Conservation (phyloP, 2,888 invertebrate genomes). For the Saturnia japonica region DNA sequence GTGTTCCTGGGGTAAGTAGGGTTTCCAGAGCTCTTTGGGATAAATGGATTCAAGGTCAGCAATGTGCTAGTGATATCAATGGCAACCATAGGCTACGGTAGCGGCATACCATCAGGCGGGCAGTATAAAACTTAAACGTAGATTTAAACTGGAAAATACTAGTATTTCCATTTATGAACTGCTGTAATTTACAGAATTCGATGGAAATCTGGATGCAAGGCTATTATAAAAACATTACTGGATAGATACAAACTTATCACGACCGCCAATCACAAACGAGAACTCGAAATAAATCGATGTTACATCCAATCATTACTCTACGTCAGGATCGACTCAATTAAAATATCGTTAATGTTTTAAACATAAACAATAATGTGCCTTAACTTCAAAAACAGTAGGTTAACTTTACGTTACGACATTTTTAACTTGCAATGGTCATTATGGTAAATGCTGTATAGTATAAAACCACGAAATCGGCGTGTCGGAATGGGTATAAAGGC, state of each 20-base stretch:
- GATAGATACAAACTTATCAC: slow-evolving; percentile 78
- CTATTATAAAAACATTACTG: slow-evolving; percentile 78
- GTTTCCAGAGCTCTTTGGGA: no score
- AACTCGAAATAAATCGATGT: slow-evolving; percentile 81
- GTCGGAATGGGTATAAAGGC: slow-evolving; percentile 78
- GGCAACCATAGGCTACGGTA: no score
- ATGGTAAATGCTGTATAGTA: slow-evolving; percentile 77
- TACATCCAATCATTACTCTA: slow-evolving; percentile 81
- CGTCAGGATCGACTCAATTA: slow-evolving; percentile 81
- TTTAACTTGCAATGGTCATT: slow-evolving; percentile 77
- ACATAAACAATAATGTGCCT: slow-evolving; percentile 59
- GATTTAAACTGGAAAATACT: neutral
- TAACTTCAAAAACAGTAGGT: slow-evolving; percentile 46
- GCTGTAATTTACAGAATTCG: slow-evolving; percentile 30
- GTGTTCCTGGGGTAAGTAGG: no score
- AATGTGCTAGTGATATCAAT: no score
- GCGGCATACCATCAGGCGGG: no score
- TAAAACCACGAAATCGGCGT: slow-evolving; percentile 80
- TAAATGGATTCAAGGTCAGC: no score
- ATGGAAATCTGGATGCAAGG: slow-evolving; percentile 54
- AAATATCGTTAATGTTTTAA: slow-evolving; percentile 78
- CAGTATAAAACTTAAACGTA: no score
- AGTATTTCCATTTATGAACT: slow-evolving; percentile 15
- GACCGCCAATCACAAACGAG: slow-evolving; percentile 80
- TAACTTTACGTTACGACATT: slow-evolving; percentile 43